Evolutionary conservation across 2,888 invertebrate genomes (phyloP), one percentile per base, ranked within the genome.

Genomic region (Plagodis pulveraria): DNA sequence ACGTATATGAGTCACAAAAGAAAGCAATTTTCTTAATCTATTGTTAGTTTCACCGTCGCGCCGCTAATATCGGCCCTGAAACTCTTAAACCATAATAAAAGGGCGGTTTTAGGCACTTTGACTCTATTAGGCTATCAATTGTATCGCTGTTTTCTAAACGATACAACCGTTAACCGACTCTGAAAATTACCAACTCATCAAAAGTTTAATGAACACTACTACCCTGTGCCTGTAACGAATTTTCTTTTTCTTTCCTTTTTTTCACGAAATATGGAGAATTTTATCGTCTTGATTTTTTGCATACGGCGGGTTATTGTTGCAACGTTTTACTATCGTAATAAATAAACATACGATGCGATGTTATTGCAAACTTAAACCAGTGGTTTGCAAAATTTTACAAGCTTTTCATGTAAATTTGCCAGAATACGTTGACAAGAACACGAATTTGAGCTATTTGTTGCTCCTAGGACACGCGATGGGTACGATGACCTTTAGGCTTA

Each of bases 81-180:
- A 70, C 66, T 74, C 64, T 69, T 50, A 51, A 68, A 69, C 58
- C 60, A 67, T 66, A 60, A 73, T 74, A 77, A 77, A 76, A 72
- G 72, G 73, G 73, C 67, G 51, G 65, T 63, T 72, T 69, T 49
- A 48, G 60, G 35, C 56, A 44, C 62, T 51, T 62, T 42, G 54
- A 65, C 64, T 71, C 69, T 74, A 77, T 83, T 80, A 77, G 74
- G 74, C 73, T 83, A 83, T 82, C 77, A 81, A 82, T 84, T 77
- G 72, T 59, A 51, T 72, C 78, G 72, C 72, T 43, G 52, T 62
- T 66, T 56, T 38, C 46, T 48, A 66, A 69, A 66, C 65, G 65
- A 58, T 59, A 62, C 58, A 50, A 10, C 58, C 62, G 58, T 57
- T 65, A 63, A 46, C 44, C 58, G 57, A 63, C 40, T 51, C 66